Evolutionary conservation across 2,113 vertebrate species (phyloP), one percentile per base, ranked within the genome.

Genomic region (Oceanites oceanicus): DNA sequence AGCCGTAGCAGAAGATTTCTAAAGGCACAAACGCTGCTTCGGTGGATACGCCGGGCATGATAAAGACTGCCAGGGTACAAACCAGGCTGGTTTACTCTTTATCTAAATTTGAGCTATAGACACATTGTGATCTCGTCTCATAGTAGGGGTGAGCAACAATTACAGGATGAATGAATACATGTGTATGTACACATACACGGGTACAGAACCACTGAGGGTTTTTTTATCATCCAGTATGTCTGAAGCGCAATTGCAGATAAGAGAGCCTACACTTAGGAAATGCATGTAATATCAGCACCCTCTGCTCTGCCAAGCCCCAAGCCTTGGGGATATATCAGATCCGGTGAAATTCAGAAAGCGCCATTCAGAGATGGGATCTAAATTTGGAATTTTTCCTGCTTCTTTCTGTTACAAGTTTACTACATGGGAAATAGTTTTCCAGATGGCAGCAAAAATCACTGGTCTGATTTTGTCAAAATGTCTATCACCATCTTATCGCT

Each of bases 111-210:
- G 52, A 9, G n/a, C 40, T 84, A 16, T 44, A 78, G 30, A 20
- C 21, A 29, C 23, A 13, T 11, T 40, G 40, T 81, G 74, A 36
- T 89, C 63, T 22, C 42, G 26, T 66, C 63, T 86, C 17, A 14
- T n/a, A 40, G n/a, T 10, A 50, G 34, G 29, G 15, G 7, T 23
- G 42, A 84, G 38, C 42, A 86, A 52, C 40, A 32, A 8, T 32
- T 63, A 40, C 21, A 16, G n/a, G 25, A 82, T 68, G 49, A 40
- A 68, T 32, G 29, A 66, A 73, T 47, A 52, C 34, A 1, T 13
- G 2, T n/a, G 21, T 29, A 25, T 20, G 40, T 2, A 63, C 6
- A 58, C 2, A 42, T 29, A 22, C 32, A 59, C 1, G 2, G 52
- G 61, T 30, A 34, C 34, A 90, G 49, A 81, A 32, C 15, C 20